Percentiles rank a stretch among this genome's conserved stretches.
Conservation (phyloP, 1,140 invertebrate species). For the Eciton burchellii region DNA sequence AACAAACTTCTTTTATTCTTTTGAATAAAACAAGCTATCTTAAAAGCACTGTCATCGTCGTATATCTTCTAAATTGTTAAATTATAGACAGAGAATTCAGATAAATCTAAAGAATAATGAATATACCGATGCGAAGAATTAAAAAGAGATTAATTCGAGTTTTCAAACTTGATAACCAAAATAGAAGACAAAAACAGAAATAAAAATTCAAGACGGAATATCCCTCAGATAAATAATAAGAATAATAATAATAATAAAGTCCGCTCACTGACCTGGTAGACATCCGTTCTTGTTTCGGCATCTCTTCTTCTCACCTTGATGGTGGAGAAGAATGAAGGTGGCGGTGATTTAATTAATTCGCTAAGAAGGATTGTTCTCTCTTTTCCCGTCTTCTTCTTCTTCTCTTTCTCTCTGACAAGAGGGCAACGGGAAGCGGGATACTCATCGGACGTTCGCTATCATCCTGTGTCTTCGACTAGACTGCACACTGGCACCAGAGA, state of each 20-base stretch:
- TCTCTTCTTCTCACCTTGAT: conserved; percentile 21
- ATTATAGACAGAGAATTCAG: no score
- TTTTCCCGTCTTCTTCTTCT: conserved; percentile 10
- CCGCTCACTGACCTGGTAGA: conserved; percentile 40
- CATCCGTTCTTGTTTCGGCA: conserved; percentile 43
- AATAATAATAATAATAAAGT: conserved; percentile 37
- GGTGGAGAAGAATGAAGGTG: conserved; percentile 4
- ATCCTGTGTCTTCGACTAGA: conserved; percentile 74
- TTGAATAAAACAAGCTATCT: conserved; percentile 5
- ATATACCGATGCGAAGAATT: no score
- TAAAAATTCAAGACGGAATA: no score
- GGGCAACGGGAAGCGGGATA: conserved; percentile 65
- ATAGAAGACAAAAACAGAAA: no score
- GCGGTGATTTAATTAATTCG: conserved; percentile 24
- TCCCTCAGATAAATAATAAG: background rate
- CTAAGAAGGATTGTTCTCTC: conserved; percentile 25
- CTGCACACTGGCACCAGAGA: conserved; percentile 67
- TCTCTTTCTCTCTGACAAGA: conserved; percentile 46
- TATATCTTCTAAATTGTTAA: no score
- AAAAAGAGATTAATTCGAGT: no score
- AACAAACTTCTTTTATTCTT: background rate
- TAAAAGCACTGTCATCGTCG: no score
- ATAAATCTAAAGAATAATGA: no score
- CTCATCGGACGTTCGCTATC: conserved; percentile 74
- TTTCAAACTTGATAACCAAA: no score